These are phyloP conservation scores for Siniperca scherzeri DNA, from an alignment of 2,797 vertebrate genomes.

Conservation along the genomic window DNA sequence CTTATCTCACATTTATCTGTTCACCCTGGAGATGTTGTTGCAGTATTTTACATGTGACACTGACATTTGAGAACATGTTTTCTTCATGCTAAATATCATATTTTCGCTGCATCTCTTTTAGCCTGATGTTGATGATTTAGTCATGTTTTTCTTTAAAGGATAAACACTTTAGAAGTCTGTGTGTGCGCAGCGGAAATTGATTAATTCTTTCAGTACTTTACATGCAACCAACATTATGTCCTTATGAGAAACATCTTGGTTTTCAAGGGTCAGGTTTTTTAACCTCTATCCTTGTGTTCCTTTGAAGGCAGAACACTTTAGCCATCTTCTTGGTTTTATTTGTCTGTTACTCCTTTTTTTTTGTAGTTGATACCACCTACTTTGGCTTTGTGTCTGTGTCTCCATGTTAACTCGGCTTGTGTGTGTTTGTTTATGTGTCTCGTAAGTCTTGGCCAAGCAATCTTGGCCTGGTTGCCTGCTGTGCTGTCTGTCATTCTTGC, in stretches of 20 bases:
- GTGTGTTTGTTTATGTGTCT: constrained; percentile 77
- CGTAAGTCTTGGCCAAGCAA: constrained; percentile 72
- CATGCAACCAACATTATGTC: constrained; percentile 32
- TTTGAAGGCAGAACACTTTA: constrained; percentile 53
- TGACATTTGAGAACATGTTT: constrained; percentile 46
- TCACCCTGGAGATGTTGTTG: constrained; percentile 25
- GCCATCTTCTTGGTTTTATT: constrained; percentile 56
- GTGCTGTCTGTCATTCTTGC: constrained; percentile 79
- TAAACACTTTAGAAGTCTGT: constrained; percentile 16
- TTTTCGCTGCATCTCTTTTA: constrained; percentile 22
- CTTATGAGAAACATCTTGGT: constrained; percentile 57
- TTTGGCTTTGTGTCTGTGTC: constrained; percentile 56
- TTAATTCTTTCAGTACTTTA: constrained; percentile 45
- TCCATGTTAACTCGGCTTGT: constrained; percentile 58
- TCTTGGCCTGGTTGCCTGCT: constrained; percentile 71
- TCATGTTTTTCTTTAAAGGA: constrained; percentile 42
- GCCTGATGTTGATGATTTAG: constrained; percentile 32
- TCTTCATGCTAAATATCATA: constrained; percentile 31
- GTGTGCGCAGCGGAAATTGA: constrained; percentile 32
- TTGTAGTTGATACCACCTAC: constrained; percentile 47
- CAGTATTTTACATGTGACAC: constrained; percentile 42
- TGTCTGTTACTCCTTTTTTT: constrained; percentile 39
- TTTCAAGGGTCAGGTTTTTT: constrained; percentile 54
- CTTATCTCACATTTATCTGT: constrained; percentile 46
- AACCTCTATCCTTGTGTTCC: constrained; percentile 34